Evolutionary conservation across 2,888 invertebrate genomes (phyloP).

Genomic region (Dione vanillae): DNA sequence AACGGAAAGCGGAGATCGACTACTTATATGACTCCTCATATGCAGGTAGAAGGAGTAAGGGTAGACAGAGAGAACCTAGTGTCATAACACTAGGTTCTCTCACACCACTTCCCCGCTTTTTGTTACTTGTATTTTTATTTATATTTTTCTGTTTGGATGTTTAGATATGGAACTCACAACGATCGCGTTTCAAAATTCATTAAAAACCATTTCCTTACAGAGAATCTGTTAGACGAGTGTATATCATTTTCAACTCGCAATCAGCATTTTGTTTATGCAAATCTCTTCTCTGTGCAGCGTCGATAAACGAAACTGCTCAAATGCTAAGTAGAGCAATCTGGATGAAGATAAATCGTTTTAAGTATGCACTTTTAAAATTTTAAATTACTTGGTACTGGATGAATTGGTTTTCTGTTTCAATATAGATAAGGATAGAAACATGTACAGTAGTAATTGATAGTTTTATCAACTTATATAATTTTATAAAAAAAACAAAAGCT

Average conservation of each 20-base stretch:
- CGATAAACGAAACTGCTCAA: slow-evolving; percentile 29
- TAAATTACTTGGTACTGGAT: background rate
- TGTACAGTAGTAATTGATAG: too few relatives aligned
- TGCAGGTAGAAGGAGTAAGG: too few relatives aligned
- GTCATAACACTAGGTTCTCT: background rate
- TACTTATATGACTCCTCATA: too few relatives aligned
- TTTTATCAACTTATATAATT: too few relatives aligned
- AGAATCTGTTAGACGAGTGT: background rate
- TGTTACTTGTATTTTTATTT: too few relatives aligned
- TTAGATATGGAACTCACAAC: background rate
- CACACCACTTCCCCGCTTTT: background rate
- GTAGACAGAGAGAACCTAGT: too few relatives aligned
- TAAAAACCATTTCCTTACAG: background rate
- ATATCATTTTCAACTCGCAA: background rate
- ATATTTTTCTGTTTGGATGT: too few relatives aligned
- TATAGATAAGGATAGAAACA: too few relatives aligned
- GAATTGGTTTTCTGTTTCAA: too few relatives aligned
- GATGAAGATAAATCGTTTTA: slow-evolving; percentile 2
- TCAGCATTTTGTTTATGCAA: slow-evolving; percentile 23
- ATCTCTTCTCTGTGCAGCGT: slow-evolving; percentile 4
- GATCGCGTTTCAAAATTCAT: background rate
- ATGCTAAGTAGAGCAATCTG: slow-evolving; percentile 18
- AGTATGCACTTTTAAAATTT: slow-evolving; percentile 16
- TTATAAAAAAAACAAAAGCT: too few relatives aligned
- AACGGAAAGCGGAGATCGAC: too few relatives aligned